Evolutionary conservation across 2,113 vertebrate species (phyloP).

Genomic region (Crypturellus undulatus): DNA sequence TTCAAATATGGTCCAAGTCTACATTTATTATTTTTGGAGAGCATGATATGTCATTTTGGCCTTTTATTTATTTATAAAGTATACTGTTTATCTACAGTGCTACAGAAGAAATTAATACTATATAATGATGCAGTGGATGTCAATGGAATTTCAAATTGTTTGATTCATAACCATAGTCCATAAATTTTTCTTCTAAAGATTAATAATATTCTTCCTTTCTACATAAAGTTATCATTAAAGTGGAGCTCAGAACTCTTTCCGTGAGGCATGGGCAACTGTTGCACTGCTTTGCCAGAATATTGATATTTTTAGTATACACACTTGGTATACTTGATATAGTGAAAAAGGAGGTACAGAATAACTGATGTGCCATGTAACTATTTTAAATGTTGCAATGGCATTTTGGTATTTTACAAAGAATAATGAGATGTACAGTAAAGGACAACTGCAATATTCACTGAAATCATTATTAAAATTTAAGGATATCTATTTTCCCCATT

Average conservation of each 20-base stretch:
- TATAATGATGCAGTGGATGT: neutral
- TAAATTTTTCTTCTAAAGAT: neutral
- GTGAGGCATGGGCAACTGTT: neutral
- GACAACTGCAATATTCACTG: no score
- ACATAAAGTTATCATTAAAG: neutral
- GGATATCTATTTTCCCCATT: neutral
- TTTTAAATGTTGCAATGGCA: neutral
- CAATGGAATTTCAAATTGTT: neutral
- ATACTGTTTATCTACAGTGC: neutral
- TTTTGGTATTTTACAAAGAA: neutral
- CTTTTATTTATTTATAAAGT: neutral
- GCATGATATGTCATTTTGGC: neutral
- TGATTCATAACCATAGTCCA: neutral
- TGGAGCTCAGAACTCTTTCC: neutral
- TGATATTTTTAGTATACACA: neutral
- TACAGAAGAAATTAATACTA: neutral
- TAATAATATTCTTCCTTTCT: neutral
- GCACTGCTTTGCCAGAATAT: neutral
- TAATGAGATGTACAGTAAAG: neutral
- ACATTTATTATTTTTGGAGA: neutral
- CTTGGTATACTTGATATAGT: accelerated
- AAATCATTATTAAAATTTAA: neutral
- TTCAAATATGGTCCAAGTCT: neutral
- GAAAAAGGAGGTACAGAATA: neutral
- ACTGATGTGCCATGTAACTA: accelerated